Percentiles rank a stretch among this genome's conserved stretches.
Conservation (phyloP, 2,797 vertebrate genomes). For the Miopithecus talapoin region DNA sequence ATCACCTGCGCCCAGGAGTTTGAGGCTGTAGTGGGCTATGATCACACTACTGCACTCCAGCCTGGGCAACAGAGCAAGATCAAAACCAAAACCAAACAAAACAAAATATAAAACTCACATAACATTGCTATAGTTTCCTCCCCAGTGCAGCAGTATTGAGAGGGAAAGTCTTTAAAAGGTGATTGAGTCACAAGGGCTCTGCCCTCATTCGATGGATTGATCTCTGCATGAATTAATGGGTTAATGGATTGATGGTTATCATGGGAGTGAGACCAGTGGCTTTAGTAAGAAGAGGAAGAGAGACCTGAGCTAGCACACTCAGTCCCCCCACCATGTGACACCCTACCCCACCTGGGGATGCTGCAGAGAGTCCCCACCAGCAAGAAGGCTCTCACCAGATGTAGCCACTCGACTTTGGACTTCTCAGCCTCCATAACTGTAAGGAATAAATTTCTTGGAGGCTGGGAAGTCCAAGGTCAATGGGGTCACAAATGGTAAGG, state of each 20-base stretch:
- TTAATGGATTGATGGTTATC: background rate
- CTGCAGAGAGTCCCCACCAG: background rate
- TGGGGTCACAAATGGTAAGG: too few species aligned
- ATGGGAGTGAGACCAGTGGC: background rate
- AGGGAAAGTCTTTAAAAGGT: background rate
- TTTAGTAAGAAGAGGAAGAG: background rate
- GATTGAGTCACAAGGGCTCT: background rate
- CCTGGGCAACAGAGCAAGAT: too few species aligned
- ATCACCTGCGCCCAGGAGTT: too few species aligned
- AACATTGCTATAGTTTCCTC: background rate
- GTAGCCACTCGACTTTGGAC: background rate
- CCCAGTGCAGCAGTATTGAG: background rate
- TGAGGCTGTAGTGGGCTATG: too few species aligned
- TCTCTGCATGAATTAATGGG: background rate
- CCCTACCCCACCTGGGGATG: too few species aligned
- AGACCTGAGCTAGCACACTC: background rate
- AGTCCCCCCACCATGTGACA: too few species aligned
- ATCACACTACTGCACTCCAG: too few species aligned
- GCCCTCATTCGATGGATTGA: background rate
- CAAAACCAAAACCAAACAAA: too few species aligned
- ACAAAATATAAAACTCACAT: background rate
- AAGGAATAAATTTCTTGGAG: background rate
- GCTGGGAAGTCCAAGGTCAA: too few species aligned
- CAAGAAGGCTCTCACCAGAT: background rate
- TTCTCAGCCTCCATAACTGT: background rate